Percentiles rank a stretch among this genome's conserved stretches.
Evolutionary conservation across 2,113 vertebrate species (phyloP).

Genomic region (Etia nguti): DNA sequence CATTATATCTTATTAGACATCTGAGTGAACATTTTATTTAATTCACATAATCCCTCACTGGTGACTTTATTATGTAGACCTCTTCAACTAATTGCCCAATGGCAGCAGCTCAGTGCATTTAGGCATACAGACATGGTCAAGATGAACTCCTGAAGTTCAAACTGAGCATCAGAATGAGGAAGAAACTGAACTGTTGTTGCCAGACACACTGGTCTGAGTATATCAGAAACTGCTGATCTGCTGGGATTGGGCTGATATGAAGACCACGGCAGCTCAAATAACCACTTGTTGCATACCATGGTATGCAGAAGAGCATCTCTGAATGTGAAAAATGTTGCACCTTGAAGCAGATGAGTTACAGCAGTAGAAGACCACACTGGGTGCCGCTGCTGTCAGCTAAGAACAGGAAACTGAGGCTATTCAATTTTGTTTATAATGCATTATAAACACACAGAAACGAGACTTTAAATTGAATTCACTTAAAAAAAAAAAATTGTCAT

Average conservation of each 20-base stretch:
- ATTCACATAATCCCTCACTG: neutral
- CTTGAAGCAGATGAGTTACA: neutral
- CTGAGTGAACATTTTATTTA: neutral
- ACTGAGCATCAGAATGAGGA: neutral
- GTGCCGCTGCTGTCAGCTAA: neutral
- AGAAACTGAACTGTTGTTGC: neutral
- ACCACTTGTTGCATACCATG: neutral
- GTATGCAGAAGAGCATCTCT: neutral
- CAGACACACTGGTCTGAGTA: no score
- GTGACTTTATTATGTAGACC: neutral
- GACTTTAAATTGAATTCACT: neutral
- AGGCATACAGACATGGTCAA: neutral
- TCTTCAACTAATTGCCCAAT: neutral
- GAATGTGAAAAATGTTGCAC: neutral
- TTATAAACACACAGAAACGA: neutral
- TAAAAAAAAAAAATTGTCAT: neutral
- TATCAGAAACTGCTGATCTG: neutral
- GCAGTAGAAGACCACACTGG: neutral
- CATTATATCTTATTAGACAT: neutral
- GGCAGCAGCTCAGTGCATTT: neutral
- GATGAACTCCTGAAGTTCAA: neutral
- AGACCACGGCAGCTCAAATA: neutral
- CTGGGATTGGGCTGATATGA: accelerated
- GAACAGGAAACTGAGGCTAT: neutral
- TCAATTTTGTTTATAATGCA: neutral